Evolutionary conservation across 2,113 vertebrate species (phyloP).

Genomic region (Anolis carolinensis): DNA sequence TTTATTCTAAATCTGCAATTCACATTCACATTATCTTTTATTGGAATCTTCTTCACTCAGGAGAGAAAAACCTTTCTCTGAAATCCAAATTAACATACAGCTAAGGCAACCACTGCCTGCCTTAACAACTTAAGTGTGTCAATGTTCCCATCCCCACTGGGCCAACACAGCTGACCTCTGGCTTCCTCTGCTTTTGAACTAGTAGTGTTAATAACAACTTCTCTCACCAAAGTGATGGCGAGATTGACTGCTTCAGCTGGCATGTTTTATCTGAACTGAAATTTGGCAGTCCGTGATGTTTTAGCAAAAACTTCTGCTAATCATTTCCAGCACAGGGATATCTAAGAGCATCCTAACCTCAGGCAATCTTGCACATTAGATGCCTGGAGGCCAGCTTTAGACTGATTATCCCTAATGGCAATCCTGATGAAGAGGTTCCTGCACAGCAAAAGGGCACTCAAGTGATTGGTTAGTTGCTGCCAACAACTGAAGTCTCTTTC

Average conservation of each 20-base stretch:
- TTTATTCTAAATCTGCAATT: rapidly evolving
- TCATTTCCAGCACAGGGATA: slow-evolving; percentile 23
- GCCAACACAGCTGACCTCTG: not conserved
- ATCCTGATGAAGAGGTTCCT: slow-evolving; percentile 7
- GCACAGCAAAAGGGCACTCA: slow-evolving; percentile 22
- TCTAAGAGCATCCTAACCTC: not conserved
- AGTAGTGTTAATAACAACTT: slow-evolving; percentile 59
- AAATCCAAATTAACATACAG: slow-evolving; percentile 52
- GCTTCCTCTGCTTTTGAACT: slow-evolving; percentile 25
- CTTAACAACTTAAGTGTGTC: slow-evolving; percentile 63
- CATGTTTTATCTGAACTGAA: slow-evolving; percentile 53
- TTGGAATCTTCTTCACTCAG: not conserved
- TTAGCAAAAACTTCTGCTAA: slow-evolving; percentile 42
- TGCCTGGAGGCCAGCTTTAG: not conserved
- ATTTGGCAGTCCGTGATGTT: slow-evolving; percentile 42
- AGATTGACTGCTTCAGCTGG: slow-evolving; percentile 46
- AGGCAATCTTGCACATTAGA: not conserved
- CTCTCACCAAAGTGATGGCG: slow-evolving; percentile 47
- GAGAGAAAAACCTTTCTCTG: not conserved
- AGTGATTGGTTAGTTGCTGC: slow-evolving; percentile 35
- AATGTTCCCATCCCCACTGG: slow-evolving; percentile 51
- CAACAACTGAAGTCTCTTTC: not conserved
- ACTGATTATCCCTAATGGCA: slow-evolving; percentile 34
- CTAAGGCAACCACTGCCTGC: slow-evolving; percentile 43
- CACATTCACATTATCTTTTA: not conserved